These are phyloP conservation scores for Rattus norvegicus DNA, from an alignment of 2,113 vertebrate genomes.

Conservation along the genomic window GRCr8 NC_086020.1:126948501-126949000, in stretches of 20 bases:
- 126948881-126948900: no score
- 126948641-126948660: not conserved
- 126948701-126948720: not conserved
- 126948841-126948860: not conserved
- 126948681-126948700: not conserved
- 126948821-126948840: not conserved
- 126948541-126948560: not conserved
- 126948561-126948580: not conserved
- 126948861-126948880: not conserved
- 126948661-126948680: not conserved
- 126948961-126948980: not conserved
- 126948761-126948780: not conserved
- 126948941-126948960: not conserved
- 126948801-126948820: not conserved
- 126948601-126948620: not conserved
- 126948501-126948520: not conserved
- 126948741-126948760: not conserved
- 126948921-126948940: not conserved
- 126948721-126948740: not conserved
- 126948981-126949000: not conserved
- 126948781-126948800: not conserved
- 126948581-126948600: not conserved
- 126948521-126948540: not conserved
- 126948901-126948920: not conserved
- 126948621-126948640: not conserved